A percentile compares a stretch with the other conserved stretches of the same genome.
These are phyloP conservation scores for Cossypha polioptera DNA, from an alignment of 2,797 vertebrate genomes.

Conservation along the genomic window DNA sequence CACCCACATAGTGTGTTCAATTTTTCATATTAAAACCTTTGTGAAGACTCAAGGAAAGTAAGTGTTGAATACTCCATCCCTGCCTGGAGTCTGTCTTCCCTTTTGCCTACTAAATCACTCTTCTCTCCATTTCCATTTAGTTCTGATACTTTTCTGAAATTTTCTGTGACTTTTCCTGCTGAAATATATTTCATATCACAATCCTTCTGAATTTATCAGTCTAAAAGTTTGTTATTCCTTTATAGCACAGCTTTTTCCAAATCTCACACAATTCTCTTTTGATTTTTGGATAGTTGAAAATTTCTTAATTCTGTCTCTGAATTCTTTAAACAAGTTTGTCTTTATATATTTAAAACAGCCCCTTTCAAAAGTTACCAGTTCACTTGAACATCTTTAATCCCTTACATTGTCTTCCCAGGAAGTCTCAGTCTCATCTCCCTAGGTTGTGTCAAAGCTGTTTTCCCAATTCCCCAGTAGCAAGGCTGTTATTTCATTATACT, in stretches of 20 bases:
- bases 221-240: not conserved
- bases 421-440: not conserved
- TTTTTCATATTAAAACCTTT: not conserved
- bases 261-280: not conserved
- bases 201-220: not conserved
- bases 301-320: not conserved
- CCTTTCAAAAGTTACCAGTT: not conserved
- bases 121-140: not conserved
- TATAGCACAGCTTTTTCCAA: not conserved
- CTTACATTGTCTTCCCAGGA: not conserved
- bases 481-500: not conserved
- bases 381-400: not conserved
- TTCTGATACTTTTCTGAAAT: not conserved
- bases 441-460: not conserved
- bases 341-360: not conserved
- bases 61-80: not conserved
- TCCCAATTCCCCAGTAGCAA: not conserved
- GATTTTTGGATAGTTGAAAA: not conserved
- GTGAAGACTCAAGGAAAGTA: not conserved
- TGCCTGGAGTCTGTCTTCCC: not conserved
- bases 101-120: not conserved
- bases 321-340: not conserved
- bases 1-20: not conserved
- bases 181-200: not conserved
- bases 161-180: not conserved